A percentile compares a stretch with the other conserved stretches of the same genome.
Conservation (phyloP, 35 echinoderm and acorn worm species). For the Antedon bifida region DNA sequence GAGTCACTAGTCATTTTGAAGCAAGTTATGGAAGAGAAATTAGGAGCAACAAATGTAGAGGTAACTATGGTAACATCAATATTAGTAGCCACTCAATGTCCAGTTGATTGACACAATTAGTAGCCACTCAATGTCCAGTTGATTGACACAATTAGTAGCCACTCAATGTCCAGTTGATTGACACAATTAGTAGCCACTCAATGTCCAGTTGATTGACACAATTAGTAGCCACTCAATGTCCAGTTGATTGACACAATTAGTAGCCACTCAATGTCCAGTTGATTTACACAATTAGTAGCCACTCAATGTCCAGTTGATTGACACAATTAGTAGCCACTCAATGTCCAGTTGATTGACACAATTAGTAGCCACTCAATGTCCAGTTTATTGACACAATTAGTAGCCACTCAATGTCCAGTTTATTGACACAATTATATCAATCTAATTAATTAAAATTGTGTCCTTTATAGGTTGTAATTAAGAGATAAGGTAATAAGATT, state of each 20-base stretch:
- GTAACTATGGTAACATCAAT: conserved; percentile 16
- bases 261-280: no score
- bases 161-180: no score
- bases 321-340: neutral
- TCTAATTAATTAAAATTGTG: no score
- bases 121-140: no score
- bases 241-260: neutral
- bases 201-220: no score
- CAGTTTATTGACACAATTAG: neutral
- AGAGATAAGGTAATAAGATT: no score
- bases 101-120: no score
- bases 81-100: neutral
- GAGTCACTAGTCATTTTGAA: conserved; percentile 75
- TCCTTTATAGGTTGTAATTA: no score
- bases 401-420: no score
- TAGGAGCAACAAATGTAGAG: conserved; percentile 98
- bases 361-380: neutral
- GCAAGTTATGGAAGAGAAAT: conserved; percentile 98
- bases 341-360: no score
- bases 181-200: neutral
- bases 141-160: neutral
- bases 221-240: neutral
- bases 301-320: no score
- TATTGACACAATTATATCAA: no score
- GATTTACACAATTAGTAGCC: neutral